Evolutionary conservation across 2,888 invertebrate species (phyloP), one percentile per base, ranked within the genome.

Genomic region (Lithophane semibrunnea): DNA sequence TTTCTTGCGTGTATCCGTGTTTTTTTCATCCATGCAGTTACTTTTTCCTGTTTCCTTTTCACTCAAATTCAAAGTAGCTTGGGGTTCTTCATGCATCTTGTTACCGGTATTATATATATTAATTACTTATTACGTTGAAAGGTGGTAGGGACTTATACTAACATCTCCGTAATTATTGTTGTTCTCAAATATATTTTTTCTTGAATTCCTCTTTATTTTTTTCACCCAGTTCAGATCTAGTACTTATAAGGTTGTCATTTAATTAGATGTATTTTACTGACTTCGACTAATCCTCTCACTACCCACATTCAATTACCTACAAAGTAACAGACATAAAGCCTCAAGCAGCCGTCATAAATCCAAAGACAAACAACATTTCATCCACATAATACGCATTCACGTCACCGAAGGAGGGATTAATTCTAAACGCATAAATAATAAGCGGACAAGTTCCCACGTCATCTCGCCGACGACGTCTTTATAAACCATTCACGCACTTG

Each of bases 401-500:
- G 85, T 88, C 89, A 81, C 75, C 80, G 77, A 75, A 79, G 78
- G 77, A 82, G 80, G 87, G 87, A 90, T 89, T 90, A 89, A 85
- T 85, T 85, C 84, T 84, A 85, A 88, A 92, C 91, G 90, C 90
- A 95, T 92, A 92, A 93, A 93, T 92, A 93, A 93, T 90, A 90
- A 88, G 85, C 75, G 89, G 82, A 83, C 86, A 92, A 80, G 88
- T 96, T 96, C 96, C 94, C 96, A 96, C 95, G 95, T 94, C 94
- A 92, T 80, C 78, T 74, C 91, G 92, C 93, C 93, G 93, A 93
- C 95, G 93, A 94, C 93, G 93, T 94, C 95, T 96, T 93, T 93
- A 95, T 95, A 94, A 92, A 94, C 92, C 92, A 93, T 94, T 94
- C 93, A 93, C 92, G 87, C 92, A 93, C 94, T 95, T 95, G 96